These are phyloP conservation scores for Drosophila neonasuta DNA, from an alignment of 2,888 invertebrate species.

Conservation along the genomic window DNA sequence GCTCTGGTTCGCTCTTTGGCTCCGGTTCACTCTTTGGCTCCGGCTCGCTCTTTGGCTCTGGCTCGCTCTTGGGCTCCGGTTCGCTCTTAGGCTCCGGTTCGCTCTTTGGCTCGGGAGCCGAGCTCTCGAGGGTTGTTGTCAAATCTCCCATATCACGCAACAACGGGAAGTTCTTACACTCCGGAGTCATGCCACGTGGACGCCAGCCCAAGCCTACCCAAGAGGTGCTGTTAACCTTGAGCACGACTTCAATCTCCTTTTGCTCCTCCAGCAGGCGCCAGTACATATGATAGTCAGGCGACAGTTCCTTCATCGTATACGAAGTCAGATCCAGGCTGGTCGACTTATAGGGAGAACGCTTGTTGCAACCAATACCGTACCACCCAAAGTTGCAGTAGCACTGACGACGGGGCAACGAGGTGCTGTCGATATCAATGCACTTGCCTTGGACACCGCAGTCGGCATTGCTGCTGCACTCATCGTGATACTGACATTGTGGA, in stretches of 20 bases:
- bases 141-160: slow-evolving; percentile 83
- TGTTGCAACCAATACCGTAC: slow-evolving; percentile 92
- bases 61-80: slow-evolving; percentile 75
- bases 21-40: slow-evolving; percentile 83
- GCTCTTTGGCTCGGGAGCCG: slow-evolving; percentile 62
- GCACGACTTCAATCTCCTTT: slow-evolving; percentile 93
- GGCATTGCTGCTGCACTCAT: slow-evolving; percentile 92
- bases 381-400: slow-evolving; percentile 96
- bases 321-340: slow-evolving; percentile 88
- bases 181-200: slow-evolving; percentile 88
- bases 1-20: slow-evolving; percentile 81
- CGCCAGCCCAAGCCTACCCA: slow-evolving; percentile 97
- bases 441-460: slow-evolving; percentile 94
- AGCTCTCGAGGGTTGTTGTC: slow-evolving; percentile 75
- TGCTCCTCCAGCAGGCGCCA: slow-evolving; percentile 93
- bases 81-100: slow-evolving; percentile 69
- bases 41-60: slow-evolving; percentile 73
- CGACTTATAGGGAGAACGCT: slow-evolving; percentile 89
- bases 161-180: slow-evolving; percentile 91
- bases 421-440: slow-evolving; percentile 91
- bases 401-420: slow-evolving; percentile 90
- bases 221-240: slow-evolving; percentile 93
- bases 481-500: slow-evolving; percentile 91
- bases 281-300: slow-evolving; percentile 89
- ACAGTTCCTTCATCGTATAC: slow-evolving; percentile 88